Evolutionary conservation across 2,113 vertebrate species (phyloP), one percentile per base, ranked within the genome.

Genomic region (Anas platyrhynchos): DNA sequence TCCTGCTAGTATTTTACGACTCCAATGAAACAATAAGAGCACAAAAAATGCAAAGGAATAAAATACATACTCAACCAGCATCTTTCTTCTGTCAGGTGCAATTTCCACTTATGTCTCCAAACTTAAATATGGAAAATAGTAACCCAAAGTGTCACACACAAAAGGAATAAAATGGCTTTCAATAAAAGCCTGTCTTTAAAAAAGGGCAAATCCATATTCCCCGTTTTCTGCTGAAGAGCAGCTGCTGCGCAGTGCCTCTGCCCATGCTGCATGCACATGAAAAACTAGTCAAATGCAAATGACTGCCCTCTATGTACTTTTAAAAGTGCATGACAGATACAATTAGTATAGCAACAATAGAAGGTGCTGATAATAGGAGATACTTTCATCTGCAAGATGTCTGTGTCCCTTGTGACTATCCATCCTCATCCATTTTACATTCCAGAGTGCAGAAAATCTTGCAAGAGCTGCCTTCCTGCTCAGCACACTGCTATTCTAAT

Each of bases 31-130:
- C 32, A 67, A 61, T 76, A 86, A 85, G 34, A 69, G 86, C 76
- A 48, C 68, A 79, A 89, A 93, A 93, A 91, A 82, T 66, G 43
- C 52, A 43, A 59, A 41, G 48, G 58, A 55, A 75, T 88, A 65
- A 91, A 91, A 91, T 14, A 36, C 56, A 75, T 21, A 72, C 36
- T 38, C 32, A 22, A 9, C 36, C 18, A 7, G 54, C 71, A 92
- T 83, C 87, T 88, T 88, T 90, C 86, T 79, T 92, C 83, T 86
- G 66, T 80, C 22, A 84, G 76, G 54, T 72, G 48, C 25, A 76
- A 73, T 56, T 78, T n/a, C 62, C 36, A 55, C 52, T 88, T 86
- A 52, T 91, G 38, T 85, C 43, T 86, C 61, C 55, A 55, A 66
- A 94, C 31, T 66, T 80, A 63, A 81, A 73, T 82, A 83, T 16